Percentiles rank a stretch among this genome's conserved stretches.
Evolutionary conservation across 2,797 vertebrate genomes (phyloP).

Genomic region (Rhincodon typus): DNA sequence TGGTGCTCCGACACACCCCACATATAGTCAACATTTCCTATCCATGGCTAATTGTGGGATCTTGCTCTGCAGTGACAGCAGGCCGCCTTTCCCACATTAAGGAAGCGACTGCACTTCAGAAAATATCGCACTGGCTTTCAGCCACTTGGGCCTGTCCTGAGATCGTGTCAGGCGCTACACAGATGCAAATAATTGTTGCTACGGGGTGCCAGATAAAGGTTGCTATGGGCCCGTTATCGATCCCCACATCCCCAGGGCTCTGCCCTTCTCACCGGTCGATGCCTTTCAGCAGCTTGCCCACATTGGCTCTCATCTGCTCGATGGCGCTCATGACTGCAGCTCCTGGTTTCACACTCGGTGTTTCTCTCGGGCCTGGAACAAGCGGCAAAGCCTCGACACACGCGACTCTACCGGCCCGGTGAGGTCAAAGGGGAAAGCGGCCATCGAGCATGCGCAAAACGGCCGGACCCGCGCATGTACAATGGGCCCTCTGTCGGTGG

Average conservation of each 20-base stretch:
- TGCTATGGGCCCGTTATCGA: too few species aligned
- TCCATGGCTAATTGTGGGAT: background rate
- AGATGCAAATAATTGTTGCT: background rate
- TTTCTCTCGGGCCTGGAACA: background rate
- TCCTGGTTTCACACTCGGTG: accelerated
- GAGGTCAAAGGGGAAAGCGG: constrained; percentile 38
- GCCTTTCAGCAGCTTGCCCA: constrained; percentile 78
- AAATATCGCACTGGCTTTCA: too few species aligned
- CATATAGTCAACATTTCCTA: too few species aligned
- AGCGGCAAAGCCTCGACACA: constrained; percentile 43
- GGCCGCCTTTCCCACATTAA: background rate
- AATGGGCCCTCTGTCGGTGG: background rate
- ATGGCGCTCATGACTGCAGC: constrained; percentile 65
- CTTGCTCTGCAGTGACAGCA: background rate
- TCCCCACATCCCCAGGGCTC: too few species aligned
- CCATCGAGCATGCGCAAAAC: constrained; percentile 39
- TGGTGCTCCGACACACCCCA: too few species aligned
- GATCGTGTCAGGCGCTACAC: background rate
- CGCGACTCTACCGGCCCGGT: constrained; percentile 44
- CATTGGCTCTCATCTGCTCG: constrained; percentile 86
- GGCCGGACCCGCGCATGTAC: background rate
- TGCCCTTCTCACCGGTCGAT: constrained; percentile 71
- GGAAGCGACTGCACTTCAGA: background rate
- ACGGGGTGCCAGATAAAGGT: background rate
- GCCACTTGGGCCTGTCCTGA: background rate